Base-by-base conservation (phyloP, 1,140 invertebrate species). In the Lepidurus arcticus region DNA sequence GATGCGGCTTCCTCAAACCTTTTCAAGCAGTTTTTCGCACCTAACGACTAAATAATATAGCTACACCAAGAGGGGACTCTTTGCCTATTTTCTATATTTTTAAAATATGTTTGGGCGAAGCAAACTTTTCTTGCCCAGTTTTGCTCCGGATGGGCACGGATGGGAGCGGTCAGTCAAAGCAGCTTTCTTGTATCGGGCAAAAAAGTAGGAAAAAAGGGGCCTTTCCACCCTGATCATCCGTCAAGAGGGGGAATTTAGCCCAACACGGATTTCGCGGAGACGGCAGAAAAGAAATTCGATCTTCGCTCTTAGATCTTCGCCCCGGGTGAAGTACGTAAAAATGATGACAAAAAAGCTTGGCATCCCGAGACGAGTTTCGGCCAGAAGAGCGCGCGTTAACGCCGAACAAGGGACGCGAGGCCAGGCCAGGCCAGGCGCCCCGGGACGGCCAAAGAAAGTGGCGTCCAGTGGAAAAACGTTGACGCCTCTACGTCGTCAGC, bases 181-280 rank as follows among this genome's bases (percentile, higher is more conserved):
- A 4, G 21, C 16, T n/a, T 21, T 65, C 53, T 65, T 65, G 53
- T 65, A 65, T 21, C 1, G 21, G n/a, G 53, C 16, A 21, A 65
- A 65, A 47, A 65, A 65, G 21, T 65, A 21, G 47, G 10, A 65
- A 65, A 65, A 65, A 21, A 21, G 53, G 21, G 16, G 53, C 53
- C 13, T 65, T 65, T 65, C 53, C 53, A 21, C 21, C 21, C 16
- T 65, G 53, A 65, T 65, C 53, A 65, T 65, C 53, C 16, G 53
- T 65, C 53, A 65, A 21, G 53, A 65, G 53, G 53, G 4, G 21
- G 21, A 65, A 65, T 21, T 65, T 65, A 21, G 53, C 21, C 16
- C 53, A 65, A 65, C 53, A 65, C 53, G 53, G 53, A 65, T 65
- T 65, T 65, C 53, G 53, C 53, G 53, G 53, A 65, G 53, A 65